Evolutionary conservation across 2,113 vertebrate species (phyloP).

Genomic region (Perca flavescens): DNA sequence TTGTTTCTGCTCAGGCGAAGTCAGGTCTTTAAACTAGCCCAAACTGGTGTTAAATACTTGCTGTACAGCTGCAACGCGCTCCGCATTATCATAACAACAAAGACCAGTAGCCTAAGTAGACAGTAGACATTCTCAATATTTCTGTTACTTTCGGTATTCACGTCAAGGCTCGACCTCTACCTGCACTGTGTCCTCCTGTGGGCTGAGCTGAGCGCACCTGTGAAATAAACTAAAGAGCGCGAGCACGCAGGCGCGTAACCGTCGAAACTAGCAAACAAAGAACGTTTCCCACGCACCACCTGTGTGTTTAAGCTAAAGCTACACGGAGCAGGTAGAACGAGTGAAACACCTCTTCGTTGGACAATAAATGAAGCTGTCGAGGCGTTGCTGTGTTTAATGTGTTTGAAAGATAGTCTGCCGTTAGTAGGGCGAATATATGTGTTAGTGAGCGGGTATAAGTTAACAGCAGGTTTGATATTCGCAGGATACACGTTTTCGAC

Average conservation of each 20-base stretch:
- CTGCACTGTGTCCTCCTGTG: background rate
- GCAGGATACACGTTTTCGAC: no score
- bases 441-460: no score
- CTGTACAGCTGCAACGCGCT: background rate
- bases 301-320: background rate
- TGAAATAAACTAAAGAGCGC: conserved; percentile 24
- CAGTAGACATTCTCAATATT: background rate
- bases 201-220: conserved; percentile 49
- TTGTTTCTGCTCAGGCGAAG: background rate
- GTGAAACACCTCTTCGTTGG: no score
- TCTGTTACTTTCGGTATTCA: background rate
- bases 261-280: conserved; percentile 28
- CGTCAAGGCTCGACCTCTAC: conserved; percentile 15
- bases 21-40: background rate
- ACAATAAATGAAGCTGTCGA: background rate
- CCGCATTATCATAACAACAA: no score
- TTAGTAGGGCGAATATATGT: no score
- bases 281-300: background rate
- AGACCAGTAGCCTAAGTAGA: background rate
- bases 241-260: conserved; percentile 42
- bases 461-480: no score
- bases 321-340: background rate
- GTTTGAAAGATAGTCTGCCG: background rate
- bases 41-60: background rate
- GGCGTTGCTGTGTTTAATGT: background rate